Base-by-base conservation (phyloP, 2,113 vertebrate genomes). In the Eonycteris spelaea region DNA sequence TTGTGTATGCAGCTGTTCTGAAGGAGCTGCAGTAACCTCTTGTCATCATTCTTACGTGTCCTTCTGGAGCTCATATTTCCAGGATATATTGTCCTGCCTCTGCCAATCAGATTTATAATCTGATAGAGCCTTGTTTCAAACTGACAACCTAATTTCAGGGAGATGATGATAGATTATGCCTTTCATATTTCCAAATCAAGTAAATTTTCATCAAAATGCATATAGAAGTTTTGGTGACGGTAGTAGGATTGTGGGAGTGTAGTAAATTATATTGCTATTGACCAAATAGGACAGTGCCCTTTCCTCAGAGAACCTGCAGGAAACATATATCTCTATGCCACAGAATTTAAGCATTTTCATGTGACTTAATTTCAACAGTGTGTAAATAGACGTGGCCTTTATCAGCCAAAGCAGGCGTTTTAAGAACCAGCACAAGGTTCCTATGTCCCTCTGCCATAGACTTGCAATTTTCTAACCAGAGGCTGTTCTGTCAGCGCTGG, bases 91-190 rank as follows among this genome's bases (percentile, higher is more conserved):
- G 16, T 38, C 26, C 6, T 45, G 13, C 38, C 35, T 77, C 33
- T 63, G 21, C 15, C 21, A 61, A 16, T 74, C 74, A 79, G 7
- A 67, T 28, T 74, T 78, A 63, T 0, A 43, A 28, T 57, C 9
- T 67, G 33, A 28, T 26, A 74, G n/a, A 63, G 11, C 1, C 26
- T 61, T 96, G 15, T 73, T 65, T 87, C 57, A 94, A 79, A 67
- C 6, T 68, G 38, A 82, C 65, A 86, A n/a, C 45, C 1, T 63
- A 26, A 55, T 87, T 91, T 93, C n/a, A 57, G 28, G 75, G 35
- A n/a, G 21, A 70, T 86, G 57, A 30, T 78, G 55, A 84, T 6
- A 51, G 7, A 70, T 22, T 67, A 19, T 84, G 28, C 3, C n/a
- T 85, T 90, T 73, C 7, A 5, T 63, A 18, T 73, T 90, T 96